These are phyloP conservation scores for Cosmopolites sordidus DNA, from an alignment of 2,888 invertebrate species.

Conservation along the genomic window DNA sequence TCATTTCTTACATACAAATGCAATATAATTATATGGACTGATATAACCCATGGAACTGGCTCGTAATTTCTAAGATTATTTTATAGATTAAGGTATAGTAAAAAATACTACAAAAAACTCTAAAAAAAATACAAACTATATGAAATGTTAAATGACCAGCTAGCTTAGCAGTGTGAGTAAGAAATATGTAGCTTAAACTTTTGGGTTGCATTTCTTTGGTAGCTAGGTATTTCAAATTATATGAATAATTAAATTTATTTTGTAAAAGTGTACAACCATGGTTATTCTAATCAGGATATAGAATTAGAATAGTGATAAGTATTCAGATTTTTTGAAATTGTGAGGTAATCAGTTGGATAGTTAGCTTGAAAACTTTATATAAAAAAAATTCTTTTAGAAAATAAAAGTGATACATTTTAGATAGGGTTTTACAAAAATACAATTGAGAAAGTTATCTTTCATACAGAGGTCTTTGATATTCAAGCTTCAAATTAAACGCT, in stretches of 20 bases:
- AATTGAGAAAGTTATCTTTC: background rate
- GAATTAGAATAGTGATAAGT: background rate
- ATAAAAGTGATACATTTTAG: conserved; percentile 18
- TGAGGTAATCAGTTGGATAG: no score
- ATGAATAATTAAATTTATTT: conserved; percentile 25
- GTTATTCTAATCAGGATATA: background rate
- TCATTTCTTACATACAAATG: no score
- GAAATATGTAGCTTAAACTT: conserved; percentile 30
- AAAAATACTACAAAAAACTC: conserved; percentile 1
- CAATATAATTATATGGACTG: no score
- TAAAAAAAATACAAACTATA: conserved; percentile 10
- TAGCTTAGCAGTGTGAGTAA: conserved; percentile 41
- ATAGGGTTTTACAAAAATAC: conserved; percentile 19
- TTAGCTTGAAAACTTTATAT: no score
- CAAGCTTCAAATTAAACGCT: no score
- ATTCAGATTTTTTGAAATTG: background rate
- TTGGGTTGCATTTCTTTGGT: conserved; percentile 34
- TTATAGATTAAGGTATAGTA: background rate
- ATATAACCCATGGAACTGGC: no score
- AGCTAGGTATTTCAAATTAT: conserved; percentile 31
- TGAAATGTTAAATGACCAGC: conserved; percentile 39
- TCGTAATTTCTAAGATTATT: no score
- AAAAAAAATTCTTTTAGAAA: background rate
- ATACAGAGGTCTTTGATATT: no score
- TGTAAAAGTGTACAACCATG: conserved; percentile 11